These are phyloP conservation scores for Macrobrachium nipponense DNA, from an alignment of 1,140 invertebrate genomes.

Conservation along the genomic window DNA sequence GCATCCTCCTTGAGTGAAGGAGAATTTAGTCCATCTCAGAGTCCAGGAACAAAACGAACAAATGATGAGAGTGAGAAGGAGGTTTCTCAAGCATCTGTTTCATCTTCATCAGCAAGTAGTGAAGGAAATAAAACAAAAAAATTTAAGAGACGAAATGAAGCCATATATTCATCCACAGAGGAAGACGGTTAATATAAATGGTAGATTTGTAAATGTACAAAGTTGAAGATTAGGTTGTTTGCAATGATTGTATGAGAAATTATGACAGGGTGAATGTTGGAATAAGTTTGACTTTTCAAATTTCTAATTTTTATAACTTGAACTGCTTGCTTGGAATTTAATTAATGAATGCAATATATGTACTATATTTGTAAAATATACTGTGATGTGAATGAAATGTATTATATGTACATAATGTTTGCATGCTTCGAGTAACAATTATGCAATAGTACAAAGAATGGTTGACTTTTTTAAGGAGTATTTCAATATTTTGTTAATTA, in stretches of 20 bases:
- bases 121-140: constrained; percentile 31
- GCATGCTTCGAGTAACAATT: too few species aligned
- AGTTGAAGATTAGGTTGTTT: background rate
- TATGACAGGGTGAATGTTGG: background rate
- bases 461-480: too few species aligned
- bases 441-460: too few species aligned
- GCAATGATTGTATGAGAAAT: too few species aligned
- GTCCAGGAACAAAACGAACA: constrained; percentile 39
- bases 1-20: constrained; percentile 44
- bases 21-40: constrained; percentile 43
- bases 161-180: constrained; percentile 48
- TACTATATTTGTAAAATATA: too few species aligned
- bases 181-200: constrained; percentile 30
- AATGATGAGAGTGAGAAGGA: constrained; percentile 28
- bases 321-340: too few species aligned
- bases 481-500: too few species aligned
- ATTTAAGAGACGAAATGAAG: constrained; percentile 44
- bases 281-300: background rate
- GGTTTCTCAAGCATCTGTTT: background rate
- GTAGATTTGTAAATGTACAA: background rate
- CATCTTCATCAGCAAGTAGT: constrained; percentile 22
- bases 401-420: too few species aligned
- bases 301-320: too few species aligned
- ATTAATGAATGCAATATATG: too few species aligned
- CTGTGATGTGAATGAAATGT: too few species aligned